Conservation (phyloP, 37 sponge, comb jelly and placozoan species). For the Geodia barretti region DNA sequence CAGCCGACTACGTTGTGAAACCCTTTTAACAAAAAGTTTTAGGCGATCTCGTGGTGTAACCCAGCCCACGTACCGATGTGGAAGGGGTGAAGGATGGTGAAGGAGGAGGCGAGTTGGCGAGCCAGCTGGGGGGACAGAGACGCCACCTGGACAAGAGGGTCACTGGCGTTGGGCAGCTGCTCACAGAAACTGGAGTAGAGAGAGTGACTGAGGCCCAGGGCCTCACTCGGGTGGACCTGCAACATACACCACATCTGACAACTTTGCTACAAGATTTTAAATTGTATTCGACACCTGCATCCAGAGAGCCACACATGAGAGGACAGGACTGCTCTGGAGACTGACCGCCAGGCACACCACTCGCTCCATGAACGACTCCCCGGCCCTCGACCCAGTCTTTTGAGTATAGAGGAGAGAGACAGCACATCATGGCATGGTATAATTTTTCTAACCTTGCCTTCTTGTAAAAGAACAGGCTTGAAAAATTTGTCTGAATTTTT, state of each 20-base stretch:
- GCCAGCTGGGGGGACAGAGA: slow-evolving; percentile 54
- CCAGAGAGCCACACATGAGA: slow-evolving; percentile 64
- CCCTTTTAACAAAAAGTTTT: too few relatives aligned
- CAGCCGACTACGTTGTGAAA: too few relatives aligned
- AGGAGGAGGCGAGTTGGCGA: slow-evolving; percentile 42
- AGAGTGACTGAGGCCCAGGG: slow-evolving; percentile 12
- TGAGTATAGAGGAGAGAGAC: neutral
- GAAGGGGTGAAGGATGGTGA: slow-evolving; percentile 58
- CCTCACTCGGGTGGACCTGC: slow-evolving; percentile 47
- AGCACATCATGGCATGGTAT: too few relatives aligned
- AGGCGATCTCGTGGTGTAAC: too few relatives aligned
- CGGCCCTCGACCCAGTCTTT: neutral
- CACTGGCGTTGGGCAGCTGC: slow-evolving; percentile 53
- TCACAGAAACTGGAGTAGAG: slow-evolving; percentile 71
- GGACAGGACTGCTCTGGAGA: slow-evolving; percentile 13
- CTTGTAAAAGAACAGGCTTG: too few relatives aligned
- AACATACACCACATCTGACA: too few relatives aligned
- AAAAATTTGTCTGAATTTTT: too few relatives aligned
- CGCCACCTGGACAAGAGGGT: slow-evolving; percentile 51
- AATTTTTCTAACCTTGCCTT: too few relatives aligned
- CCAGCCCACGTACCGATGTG: slow-evolving; percentile 41
- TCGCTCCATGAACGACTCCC: slow-evolving; percentile 33
- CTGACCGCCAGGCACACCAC: slow-evolving; percentile 57
- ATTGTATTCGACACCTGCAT: slow-evolving; percentile 72
- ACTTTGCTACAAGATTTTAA: too few relatives aligned